These are phyloP conservation scores for Melinopterus prodromus DNA, from an alignment of 2,888 invertebrate species.

Conservation along the genomic window DNA sequence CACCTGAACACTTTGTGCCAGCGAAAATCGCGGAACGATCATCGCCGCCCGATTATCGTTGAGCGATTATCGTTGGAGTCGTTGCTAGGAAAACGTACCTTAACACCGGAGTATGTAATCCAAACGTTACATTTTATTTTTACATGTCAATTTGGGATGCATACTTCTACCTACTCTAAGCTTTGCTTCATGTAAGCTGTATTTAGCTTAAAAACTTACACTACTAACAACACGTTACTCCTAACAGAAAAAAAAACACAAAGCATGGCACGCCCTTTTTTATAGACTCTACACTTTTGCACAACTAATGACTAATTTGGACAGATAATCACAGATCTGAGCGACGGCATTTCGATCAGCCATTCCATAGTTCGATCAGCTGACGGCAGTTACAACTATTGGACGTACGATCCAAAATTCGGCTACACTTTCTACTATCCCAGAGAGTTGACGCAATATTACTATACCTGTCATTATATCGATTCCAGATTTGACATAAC, in stretches of 20 bases:
- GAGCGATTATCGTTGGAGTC: too few species aligned
- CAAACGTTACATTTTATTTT: too few species aligned
- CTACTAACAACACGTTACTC: too few species aligned
- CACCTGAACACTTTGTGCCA: too few species aligned
- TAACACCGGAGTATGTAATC: too few species aligned
- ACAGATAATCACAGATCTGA: slow-evolving; percentile 12
- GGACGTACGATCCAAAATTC: slow-evolving; percentile 29
- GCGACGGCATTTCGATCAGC: not conserved
- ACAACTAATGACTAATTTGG: slow-evolving; percentile 19
- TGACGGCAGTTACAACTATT: not conserved
- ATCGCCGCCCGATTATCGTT: too few species aligned
- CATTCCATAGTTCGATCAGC: not conserved
- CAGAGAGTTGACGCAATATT: not conserved
- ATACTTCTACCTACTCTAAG: too few species aligned
- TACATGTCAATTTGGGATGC: too few species aligned
- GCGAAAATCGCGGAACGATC: too few species aligned
- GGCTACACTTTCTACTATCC: slow-evolving; percentile 13
- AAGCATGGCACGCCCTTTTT: not conserved
- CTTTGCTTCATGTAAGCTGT: too few species aligned
- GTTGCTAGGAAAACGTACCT: too few species aligned
- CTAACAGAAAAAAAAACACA: not conserved
- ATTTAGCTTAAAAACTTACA: too few species aligned
- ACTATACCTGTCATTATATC: not conserved
- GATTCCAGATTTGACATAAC: not conserved
- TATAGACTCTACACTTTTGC: not conserved